Evolutionary conservation across 2,113 vertebrate species (phyloP), one percentile per base, ranked within the genome.

Genomic region (Thinocorus orbignyianus): DNA sequence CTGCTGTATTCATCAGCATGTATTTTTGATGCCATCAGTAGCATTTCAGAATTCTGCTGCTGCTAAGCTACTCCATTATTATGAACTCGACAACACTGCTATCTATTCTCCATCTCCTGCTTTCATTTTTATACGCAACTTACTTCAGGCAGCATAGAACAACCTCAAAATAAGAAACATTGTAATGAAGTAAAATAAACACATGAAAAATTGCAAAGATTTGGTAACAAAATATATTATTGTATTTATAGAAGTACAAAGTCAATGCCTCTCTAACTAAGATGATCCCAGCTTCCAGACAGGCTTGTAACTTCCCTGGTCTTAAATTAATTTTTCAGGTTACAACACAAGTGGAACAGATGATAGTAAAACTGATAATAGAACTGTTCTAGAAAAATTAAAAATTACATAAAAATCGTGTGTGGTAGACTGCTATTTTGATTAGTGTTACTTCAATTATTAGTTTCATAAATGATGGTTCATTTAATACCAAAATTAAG

Each of bases 331-430:
- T 49, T 81, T 94, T 94, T 93, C 72, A 77, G 33, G 65, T 37
- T 91, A 68, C 17, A 42, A 71, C 64, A 35, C 64, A 85, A 93
- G 46, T 77, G 93, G 92, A 95, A 86, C 11, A 90, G 37, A 58
- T 73, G 35, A 69, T 25, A 60, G 48, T 24, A 92, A 57, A 92
- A 92, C 5, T 48, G 69, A 79, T 72, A 93, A 91, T 48, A 82
- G 48, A 97, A 85, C 46, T 93, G 81, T 91, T 96, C 57, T 55
- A 84, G 72, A 98, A 98, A 97, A 98, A 97, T 72, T 93, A 83
- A 97, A 93, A 98, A 91, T 62, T 58, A 92, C 61, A 78, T 78
- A 71, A 96, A 96, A 96, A 79, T 82, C 84, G 65, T 86, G 77
- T 80, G 72, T 80, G 81, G 17, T 84, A 96, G 88, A 64, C 54